These are phyloP conservation scores for Trypoxylon attenuatum DNA, from an alignment of 2,888 invertebrate genomes.

Conservation along the genomic window DNA sequence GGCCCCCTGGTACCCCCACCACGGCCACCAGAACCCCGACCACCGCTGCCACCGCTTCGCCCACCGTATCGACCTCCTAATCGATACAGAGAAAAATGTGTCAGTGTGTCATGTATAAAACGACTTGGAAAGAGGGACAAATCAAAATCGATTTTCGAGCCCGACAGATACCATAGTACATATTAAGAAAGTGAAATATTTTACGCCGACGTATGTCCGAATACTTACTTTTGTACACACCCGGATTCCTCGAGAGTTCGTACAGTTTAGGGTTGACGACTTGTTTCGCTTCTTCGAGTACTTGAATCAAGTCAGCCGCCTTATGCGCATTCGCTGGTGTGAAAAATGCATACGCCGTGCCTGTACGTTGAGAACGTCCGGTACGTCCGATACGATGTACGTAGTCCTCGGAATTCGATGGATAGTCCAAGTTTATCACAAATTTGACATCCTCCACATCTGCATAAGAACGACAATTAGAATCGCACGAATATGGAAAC, in stretches of 20 bases:
- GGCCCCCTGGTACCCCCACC: conserved; percentile 58
- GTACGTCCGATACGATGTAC: conserved; percentile 98
- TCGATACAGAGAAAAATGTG: neutral
- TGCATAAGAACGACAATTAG: conserved; percentile 74
- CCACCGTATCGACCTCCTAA: conserved; percentile 69
- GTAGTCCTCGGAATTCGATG: conserved; percentile 97
- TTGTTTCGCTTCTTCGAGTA: conserved; percentile 95
- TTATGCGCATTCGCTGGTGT: conserved; percentile 93
- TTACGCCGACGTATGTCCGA: neutral
- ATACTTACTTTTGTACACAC: conserved; percentile 66
- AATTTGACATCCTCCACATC: conserved; percentile 99
- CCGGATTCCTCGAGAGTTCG: conserved; percentile 79
- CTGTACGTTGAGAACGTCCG: conserved; percentile 93
- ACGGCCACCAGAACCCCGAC: conserved; percentile 60
- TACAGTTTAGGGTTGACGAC: conserved; percentile 92
- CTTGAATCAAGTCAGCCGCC: conserved; percentile 92
- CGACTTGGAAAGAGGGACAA: no score
- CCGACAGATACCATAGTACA: no score
- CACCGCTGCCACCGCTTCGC: conserved; percentile 60
- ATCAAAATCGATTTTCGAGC: no score
- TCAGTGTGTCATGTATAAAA: no score
- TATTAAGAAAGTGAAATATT: no score
- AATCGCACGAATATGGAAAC: conserved; percentile 42
- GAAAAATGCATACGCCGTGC: conserved; percentile 97
- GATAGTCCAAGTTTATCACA: conserved; percentile 99